Conservation (phyloP, 2,797 vertebrate species). For the Vireo griseus region DNA sequence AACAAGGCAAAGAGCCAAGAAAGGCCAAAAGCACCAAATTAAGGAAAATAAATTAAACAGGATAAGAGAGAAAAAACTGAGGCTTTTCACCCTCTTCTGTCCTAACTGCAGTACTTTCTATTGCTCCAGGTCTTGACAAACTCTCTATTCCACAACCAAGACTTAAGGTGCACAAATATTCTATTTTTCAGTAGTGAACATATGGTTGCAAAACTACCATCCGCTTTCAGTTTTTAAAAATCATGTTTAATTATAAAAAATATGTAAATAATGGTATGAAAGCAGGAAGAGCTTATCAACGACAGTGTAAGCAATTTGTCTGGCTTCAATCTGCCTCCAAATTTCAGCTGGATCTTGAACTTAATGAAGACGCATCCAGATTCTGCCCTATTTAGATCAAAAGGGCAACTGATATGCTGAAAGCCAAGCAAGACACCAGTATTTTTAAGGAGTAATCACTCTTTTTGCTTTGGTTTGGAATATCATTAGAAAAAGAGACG, state of each 20-base stretch:
- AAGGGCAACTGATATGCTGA: not conserved
- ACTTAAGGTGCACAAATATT: not conserved
- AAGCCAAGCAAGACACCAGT: not conserved
- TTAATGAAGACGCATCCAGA: not conserved
- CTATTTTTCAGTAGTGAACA: not conserved
- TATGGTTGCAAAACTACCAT: not conserved
- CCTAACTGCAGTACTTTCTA: not conserved
- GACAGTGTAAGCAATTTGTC: not conserved
- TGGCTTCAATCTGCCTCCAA: not conserved
- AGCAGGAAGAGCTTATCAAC: not conserved
- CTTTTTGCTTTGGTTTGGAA: not conserved
- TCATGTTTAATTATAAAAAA: not conserved
- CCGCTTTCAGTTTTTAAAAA: not conserved
- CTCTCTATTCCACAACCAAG: not conserved
- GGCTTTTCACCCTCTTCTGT: not conserved
- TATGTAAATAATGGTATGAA: not conserved
- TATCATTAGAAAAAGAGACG: not conserved
- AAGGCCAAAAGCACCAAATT: not conserved
- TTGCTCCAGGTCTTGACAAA: not conserved
- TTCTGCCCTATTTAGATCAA: not conserved
- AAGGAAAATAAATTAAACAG: not conserved
- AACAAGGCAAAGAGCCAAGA: not conserved
- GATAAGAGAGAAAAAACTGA: not conserved
- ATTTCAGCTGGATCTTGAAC: not conserved
- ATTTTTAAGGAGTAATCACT: not conserved